Evolutionary conservation across 2,797 vertebrate genomes (phyloP).

Genomic region (Salmo trutta): DNA sequence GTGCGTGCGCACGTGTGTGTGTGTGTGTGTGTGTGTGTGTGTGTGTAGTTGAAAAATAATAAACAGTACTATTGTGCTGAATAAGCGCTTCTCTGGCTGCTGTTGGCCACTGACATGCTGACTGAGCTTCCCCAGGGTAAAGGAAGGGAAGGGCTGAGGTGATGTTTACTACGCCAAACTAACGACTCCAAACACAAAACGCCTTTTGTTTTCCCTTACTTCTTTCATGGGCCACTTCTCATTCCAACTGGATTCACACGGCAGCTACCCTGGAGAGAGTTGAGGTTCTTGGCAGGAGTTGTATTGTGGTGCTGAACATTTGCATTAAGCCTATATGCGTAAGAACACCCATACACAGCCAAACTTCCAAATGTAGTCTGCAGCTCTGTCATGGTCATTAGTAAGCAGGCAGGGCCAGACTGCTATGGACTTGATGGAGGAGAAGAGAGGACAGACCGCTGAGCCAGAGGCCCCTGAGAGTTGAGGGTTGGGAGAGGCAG

Average conservation of each 20-base stretch:
- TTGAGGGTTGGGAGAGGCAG: conserved; percentile 22
- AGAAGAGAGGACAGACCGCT: conserved; percentile 37
- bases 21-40: too few relatives aligned
- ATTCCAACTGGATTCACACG: conserved; percentile 20
- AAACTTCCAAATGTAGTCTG: not conserved
- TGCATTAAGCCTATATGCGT: not conserved
- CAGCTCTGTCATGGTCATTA: not conserved
- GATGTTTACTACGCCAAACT: conserved; percentile 33
- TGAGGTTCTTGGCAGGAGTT: not conserved
- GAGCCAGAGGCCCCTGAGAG: conserved; percentile 24
- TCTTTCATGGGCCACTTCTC: not conserved
- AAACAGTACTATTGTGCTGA: conserved; percentile 55
- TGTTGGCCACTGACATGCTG: conserved; percentile 58
- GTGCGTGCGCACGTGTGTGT: too few relatives aligned
- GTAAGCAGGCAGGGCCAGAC: conserved; percentile 5
- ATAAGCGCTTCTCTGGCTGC: conserved; percentile 37
- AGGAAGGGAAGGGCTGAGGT: conserved; percentile 29
- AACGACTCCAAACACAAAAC: conserved; percentile 27
- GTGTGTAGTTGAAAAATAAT: conserved; percentile 35
- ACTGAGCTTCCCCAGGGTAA: conserved; percentile 43
- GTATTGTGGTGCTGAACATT: not conserved
- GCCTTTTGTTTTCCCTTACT: conserved; percentile 29
- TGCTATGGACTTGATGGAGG: conserved; percentile 17
- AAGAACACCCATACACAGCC: not conserved
- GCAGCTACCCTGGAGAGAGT: not conserved